Conservation (phyloP, 2,113 vertebrate species). For the Lasiurus cinereus region DNA sequence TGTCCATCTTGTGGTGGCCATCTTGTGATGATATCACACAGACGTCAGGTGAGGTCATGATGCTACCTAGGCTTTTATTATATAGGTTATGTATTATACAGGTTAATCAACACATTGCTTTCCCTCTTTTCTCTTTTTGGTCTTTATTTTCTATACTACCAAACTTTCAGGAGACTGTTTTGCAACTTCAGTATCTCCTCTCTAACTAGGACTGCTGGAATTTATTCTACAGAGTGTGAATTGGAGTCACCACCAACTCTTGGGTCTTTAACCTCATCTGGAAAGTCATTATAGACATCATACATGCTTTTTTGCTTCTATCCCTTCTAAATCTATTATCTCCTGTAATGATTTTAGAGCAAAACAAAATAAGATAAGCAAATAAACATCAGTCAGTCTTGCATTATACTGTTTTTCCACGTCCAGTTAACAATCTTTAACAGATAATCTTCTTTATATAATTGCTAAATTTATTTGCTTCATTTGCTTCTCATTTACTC, state of each 20-base stretch:
- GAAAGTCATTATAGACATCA: neutral
- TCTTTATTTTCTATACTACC: neutral
- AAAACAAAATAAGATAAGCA: constrained; percentile 20
- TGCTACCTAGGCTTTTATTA: no score
- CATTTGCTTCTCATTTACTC: neutral
- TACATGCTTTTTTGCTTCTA: neutral
- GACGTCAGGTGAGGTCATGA: no score
- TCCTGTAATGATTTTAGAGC: neutral
- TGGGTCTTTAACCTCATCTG: neutral
- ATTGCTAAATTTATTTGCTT: neutral
- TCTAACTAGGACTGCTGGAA: neutral
- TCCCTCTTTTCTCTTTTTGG: neutral
- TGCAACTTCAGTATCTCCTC: neutral
- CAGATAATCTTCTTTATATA: neutral
- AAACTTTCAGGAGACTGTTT: neutral
- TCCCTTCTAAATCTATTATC: neutral
- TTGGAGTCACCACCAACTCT: neutral
- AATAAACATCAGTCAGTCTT: neutral
- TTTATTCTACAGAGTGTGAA: neutral
- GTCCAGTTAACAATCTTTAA: neutral
- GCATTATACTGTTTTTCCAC: fast-evolving
- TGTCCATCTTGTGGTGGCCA: no score
- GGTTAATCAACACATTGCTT: neutral
- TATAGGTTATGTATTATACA: neutral
- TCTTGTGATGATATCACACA: no score